Base-by-base conservation (phyloP, 2,888 invertebrate species). In the Cephalotes varians region DNA sequence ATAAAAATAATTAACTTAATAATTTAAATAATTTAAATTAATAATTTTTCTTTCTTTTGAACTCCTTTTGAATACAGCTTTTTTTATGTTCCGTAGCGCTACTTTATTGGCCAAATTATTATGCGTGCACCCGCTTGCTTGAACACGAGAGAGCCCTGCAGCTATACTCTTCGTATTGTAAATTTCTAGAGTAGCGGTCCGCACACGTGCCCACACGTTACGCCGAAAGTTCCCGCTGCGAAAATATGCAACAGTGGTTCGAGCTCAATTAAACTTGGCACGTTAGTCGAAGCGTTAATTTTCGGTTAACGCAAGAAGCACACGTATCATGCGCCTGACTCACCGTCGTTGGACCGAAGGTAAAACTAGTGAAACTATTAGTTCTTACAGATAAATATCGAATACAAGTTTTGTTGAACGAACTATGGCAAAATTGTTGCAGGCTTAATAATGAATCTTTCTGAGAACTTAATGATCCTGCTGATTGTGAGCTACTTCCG, bases 401-500 rank as follows among this genome's bases (percentile, higher is more conserved):
- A 62, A 69, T 51, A 51, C 40, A 56, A 73, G 77, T 49, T 3
- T n/a, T 37, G 15, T 54, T 54, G 71, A 83, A 67, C 34, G 25
- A 51, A 25, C 15, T 7, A 34, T 12, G 47, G 54, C 44, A 58
- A 81, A n/a, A 81, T 83, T 77, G 58, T 34, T 62, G 18, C 60
- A 64, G 58, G 73, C 65, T 84, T 79, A 79, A 84, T 79, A 82
- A 84, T 67, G 82, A 82, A 67, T 25, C 72, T 79, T 82, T 79
- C 56, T 60, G 21, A 15, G 28, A 74, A 54, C 18, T 74, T 81
- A 81, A 81, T n/a, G 49, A 60, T 60, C 21, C n/a, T 34, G 47
- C 47, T 31, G 34, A n/a, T n/a, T n/a, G n/a, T n/a, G n/a, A 62
- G 21, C 40, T 37, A 56, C 58, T 76, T 76, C 40, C 37, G 28